Base-by-base conservation (phyloP, 2,113 vertebrate species). In the Tricholaema leucomelas region DNA sequence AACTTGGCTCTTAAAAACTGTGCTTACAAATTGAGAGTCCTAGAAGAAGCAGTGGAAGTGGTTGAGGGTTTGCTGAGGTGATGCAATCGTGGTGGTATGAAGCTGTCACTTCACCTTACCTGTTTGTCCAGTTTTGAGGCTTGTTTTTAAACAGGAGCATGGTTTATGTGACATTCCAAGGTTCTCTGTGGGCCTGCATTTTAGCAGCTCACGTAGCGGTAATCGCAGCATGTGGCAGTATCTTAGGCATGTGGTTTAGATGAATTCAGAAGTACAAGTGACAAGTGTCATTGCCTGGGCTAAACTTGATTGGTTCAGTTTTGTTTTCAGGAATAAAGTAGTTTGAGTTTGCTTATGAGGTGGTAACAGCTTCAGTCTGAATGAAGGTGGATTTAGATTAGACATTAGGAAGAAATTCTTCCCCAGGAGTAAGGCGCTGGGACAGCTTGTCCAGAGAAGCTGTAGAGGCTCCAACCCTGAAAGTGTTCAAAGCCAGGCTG, bases 11-110 rank as follows among this genome's bases (percentile, higher is more conserved):
- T 74, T 50, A 5, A 70, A 46, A 77, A 36, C 23, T 74, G 9
- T 50, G 1, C n/a, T 73, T 73, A 15, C n/a, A 54, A 65, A 18
- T 30, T 44, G 30, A 38, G 67, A 58, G 55, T 19, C 14, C 46
- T 44, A 8, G 76, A 6, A 35, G 85, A 12, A 83, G 83, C 36
- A 50, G 44, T 31, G 58, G 89, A 46, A 25, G 66, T 65, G 55
- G 35, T 18, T 73, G 81, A 56, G 56, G 40, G 25, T 72, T 84
- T 81, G 52, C 25, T 31, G 27, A 40, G 44, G 7, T 76, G 84
- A 12, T 0, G 18, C 30, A 42, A 1, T 20, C 0, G 0, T 42
- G 54, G 46, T 85, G 61, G 30, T 36, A 15, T 44, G 54, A 48
- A 87, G 54, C 59, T 58, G 54, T n/a, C 74, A 48, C 77, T 91